These are phyloP conservation scores for Monochamus saltuarius DNA, from an alignment of 1,140 invertebrate species.

Conservation along the genomic window DNA sequence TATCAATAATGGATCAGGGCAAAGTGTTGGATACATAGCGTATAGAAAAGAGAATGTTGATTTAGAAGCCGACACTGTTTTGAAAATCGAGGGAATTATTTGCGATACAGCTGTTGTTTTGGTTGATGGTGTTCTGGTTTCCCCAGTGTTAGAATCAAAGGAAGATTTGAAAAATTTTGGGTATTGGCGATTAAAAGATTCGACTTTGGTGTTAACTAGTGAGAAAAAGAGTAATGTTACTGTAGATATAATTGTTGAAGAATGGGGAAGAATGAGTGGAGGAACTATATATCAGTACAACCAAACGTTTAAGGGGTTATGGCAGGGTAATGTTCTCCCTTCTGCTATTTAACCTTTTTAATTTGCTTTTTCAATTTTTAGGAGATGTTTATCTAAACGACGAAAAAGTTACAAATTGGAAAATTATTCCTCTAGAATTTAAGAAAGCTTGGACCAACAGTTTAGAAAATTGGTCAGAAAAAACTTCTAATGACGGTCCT, in stretches of 20 bases:
- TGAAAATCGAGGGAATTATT: constrained; percentile 54
- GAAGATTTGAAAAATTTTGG: constrained; percentile 51
- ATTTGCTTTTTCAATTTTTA: too few species aligned
- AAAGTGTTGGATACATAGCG: constrained; percentile 62
- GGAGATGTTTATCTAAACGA: constrained; percentile 52
- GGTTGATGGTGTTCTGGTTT: constrained; percentile 51
- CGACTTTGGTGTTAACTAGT: constrained; percentile 13
- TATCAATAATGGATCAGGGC: constrained; percentile 57
- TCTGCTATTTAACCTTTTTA: too few species aligned
- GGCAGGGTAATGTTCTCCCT: constrained; percentile 40
- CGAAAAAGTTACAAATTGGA: constrained; percentile 51
- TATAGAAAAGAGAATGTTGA: constrained; percentile 50
- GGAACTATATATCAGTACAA: constrained; percentile 20
- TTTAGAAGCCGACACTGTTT: constrained; percentile 31
- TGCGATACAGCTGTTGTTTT: constrained; percentile 57
- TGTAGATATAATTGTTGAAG: constrained; percentile 12
- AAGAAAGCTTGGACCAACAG: constrained; percentile 48
- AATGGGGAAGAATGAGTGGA: constrained; percentile 10
- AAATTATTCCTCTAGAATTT: constrained; percentile 58
- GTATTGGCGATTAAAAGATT: constrained; percentile 52
- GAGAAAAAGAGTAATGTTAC: not conserved
- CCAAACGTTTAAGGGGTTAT: constrained; percentile 56
- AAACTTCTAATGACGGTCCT: constrained; percentile 36
- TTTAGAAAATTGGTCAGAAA: constrained; percentile 28
- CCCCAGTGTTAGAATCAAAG: constrained; percentile 39